A percentile compares a stretch with the other conserved stretches of the same genome.
phyloP scores from a whole-genome alignment of 1,140 invertebrate species.

The Gyrodactylus salaris region DNA sequence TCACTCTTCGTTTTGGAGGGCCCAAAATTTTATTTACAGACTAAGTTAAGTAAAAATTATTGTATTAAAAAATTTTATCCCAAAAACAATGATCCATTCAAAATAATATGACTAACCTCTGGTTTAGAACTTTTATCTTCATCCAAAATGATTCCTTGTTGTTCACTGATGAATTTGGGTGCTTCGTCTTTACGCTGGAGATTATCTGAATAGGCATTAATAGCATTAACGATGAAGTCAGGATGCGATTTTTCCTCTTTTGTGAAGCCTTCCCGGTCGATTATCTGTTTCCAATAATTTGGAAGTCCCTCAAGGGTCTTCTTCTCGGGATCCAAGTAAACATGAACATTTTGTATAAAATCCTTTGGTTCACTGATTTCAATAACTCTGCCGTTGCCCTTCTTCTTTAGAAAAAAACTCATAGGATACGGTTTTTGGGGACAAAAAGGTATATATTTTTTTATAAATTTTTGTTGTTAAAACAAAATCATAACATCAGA shows the following conservation, averaged over 20 bases:
- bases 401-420: too few species aligned
- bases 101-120: background rate
- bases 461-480: too few species aligned
- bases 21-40: background rate
- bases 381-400: too few species aligned
- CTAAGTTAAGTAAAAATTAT: background rate
- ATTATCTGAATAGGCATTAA: background rate
- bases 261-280: background rate
- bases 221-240: background rate
- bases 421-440: too few species aligned
- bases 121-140: background rate
- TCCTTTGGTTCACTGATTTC: background rate
- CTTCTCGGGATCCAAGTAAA: background rate
- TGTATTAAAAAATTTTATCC: background rate
- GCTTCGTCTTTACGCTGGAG: background rate
- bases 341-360: background rate
- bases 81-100: background rate
- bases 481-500: too few species aligned
- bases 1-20: background rate
- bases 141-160: background rate
- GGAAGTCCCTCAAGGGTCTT: conserved; percentile 1
- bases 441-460: too few species aligned
- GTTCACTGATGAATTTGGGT: background rate
- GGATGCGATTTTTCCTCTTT: background rate
- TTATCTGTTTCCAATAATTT: background rate